Evolutionary conservation across 2,888 invertebrate genomes (phyloP).

Genomic region (Aleiodes testaceus): DNA sequence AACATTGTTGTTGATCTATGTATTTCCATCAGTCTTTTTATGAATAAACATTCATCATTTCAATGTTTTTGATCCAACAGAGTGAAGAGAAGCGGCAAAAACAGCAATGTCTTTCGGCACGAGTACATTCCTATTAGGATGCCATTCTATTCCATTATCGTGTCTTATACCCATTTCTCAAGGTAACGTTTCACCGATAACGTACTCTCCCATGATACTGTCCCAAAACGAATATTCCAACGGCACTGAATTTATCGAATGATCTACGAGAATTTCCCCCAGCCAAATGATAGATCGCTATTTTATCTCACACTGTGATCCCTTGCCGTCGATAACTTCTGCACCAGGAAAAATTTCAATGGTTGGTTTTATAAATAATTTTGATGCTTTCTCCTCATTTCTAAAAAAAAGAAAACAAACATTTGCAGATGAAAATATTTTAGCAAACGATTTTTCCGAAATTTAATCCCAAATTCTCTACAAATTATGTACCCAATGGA

Average conservation of each 20-base stretch:
- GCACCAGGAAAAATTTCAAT: not conserved
- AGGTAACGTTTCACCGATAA: constrained; percentile 24
- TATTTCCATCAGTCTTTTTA: not conserved
- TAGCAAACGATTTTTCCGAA: not conserved
- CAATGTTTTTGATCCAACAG: not conserved
- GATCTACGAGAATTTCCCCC: constrained; percentile 32
- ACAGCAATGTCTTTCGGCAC: constrained; percentile 8
- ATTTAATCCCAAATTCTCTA: no score
- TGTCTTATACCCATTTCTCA: constrained; percentile 35
- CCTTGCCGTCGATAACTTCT: constrained; percentile 4
- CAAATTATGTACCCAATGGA: no score
- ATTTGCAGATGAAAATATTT: no score
- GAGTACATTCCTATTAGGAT: constrained; percentile 16
- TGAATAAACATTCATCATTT: not conserved
- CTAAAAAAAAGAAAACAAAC: no score
- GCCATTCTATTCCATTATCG: constrained; percentile 33
- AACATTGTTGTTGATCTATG: not conserved
- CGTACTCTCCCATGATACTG: constrained; percentile 23
- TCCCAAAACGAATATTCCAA: constrained; percentile 37
- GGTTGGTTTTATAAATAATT: not conserved
- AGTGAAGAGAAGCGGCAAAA: not conserved
- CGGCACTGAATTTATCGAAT: constrained; percentile 54
- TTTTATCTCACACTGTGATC: constrained; percentile 42
- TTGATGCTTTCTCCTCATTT: no score
- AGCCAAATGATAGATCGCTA: constrained; percentile 53